These are phyloP conservation scores for Leptogaster cylindrica DNA, from an alignment of 2,888 invertebrate species.

Conservation along the genomic window DNA sequence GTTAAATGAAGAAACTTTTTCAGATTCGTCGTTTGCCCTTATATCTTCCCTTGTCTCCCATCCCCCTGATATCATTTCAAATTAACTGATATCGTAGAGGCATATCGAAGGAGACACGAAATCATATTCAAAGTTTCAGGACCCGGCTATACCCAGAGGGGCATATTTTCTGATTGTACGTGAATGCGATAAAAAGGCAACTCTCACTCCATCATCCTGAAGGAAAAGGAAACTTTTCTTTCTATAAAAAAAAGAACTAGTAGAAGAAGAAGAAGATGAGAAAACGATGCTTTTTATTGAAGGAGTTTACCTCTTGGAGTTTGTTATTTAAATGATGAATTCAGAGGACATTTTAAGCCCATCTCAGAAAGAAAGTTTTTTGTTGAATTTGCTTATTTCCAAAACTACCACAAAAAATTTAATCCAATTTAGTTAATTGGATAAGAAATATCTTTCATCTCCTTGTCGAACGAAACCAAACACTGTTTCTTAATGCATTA, in stretches of 20 bases:
- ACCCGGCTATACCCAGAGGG: conserved; percentile 25
- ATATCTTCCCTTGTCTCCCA: neutral
- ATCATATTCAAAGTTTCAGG: conserved; percentile 30
- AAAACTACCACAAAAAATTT: conserved; percentile 6
- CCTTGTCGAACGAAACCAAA: no score
- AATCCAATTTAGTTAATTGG: conserved; percentile 25
- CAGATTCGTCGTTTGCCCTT: no score
- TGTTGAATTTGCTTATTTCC: conserved; percentile 15
- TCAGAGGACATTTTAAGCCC: neutral
- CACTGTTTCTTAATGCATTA: no score
- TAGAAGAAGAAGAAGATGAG: no score
- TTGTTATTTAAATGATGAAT: neutral
- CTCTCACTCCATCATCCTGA: neutral
- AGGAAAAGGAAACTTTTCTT: conserved; percentile 20
- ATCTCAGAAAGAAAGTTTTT: conserved; percentile 6
- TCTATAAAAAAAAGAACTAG: no score
- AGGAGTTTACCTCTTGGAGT: neutral
- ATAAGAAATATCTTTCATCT: conserved; percentile 4
- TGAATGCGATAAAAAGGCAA: conserved; percentile 34
- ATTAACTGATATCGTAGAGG: conserved; percentile 36
- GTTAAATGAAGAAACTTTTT: conserved; percentile 39
- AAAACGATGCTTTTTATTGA: neutral
- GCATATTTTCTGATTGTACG: conserved; percentile 40
- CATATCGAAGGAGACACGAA: conserved; percentile 32
- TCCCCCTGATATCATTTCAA: conserved; percentile 29